Evolutionary conservation across 2,113 vertebrate species (phyloP), one percentile per base, ranked within the genome.

Genomic region (Collichthys lucidus): DNA sequence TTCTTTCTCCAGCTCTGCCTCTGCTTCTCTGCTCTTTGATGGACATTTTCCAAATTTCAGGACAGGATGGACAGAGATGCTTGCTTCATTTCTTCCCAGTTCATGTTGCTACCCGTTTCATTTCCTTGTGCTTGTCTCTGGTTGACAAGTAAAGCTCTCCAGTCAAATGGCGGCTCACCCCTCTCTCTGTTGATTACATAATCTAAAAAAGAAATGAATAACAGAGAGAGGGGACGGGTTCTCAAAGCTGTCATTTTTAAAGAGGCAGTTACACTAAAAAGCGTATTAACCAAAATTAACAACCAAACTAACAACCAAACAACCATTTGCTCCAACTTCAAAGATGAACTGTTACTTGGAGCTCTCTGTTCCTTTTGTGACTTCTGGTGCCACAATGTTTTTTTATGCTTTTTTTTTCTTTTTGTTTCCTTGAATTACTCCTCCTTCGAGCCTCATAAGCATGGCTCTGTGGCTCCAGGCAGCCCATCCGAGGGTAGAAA

Each of bases 401-500:
- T 92, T 94, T 95, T 95, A 94, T 93, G 90, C 83, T 89, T 94
- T 93, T 84, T 86, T 91, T 91, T 90, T 67, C 26, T 81, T 84
- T 89, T 94, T 87, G 65, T 94, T 95, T 95, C 92, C 92, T 95
- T 91, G 84, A 93, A 92, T 94, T 94, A 93, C 95, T 95, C 92
- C 94, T 96, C 95, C 92, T 94, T 92, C 71, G 94, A 95, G 95
- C 95, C 94, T 95, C 94, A 92, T 93, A 95, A 94, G 92, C 92
- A 95, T 92, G 95, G 95, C 95, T 96, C 95, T 92, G 94, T 95
- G 95, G 94, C 94, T 96, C 95, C 94, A 93, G 94, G 94, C 93
- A 95, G 95, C 95, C 95, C 94, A 95, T 92, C 95, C 86, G 94
- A 95, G 95, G 95, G 94, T 95, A 95, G 95, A 95, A 95, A 95